Evolutionary conservation across 2,113 vertebrate species (phyloP).

Genomic region (Heterotilapia buettikoferi): DNA sequence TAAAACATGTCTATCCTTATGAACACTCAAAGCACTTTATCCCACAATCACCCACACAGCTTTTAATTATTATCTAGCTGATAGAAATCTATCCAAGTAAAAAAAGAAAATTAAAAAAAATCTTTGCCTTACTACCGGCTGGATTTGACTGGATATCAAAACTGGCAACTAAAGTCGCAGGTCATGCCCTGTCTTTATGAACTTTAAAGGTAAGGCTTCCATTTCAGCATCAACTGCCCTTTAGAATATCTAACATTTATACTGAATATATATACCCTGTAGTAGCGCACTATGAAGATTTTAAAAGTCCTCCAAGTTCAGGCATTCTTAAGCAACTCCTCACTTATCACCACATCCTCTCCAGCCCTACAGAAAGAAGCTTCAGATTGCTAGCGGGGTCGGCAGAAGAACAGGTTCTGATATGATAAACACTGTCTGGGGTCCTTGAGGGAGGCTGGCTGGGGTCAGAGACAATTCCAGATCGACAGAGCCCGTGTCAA

Average conservation of each 20-base stretch:
- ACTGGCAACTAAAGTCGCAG: not conserved
- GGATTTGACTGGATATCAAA: not conserved
- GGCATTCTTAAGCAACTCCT: not conserved
- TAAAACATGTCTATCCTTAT: not conserved
- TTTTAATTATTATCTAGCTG: not conserved
- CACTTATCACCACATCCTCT: constrained; percentile 43
- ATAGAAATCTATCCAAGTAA: not conserved
- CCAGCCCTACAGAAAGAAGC: constrained; percentile 17
- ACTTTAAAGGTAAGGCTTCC: not conserved
- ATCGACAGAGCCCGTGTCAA: constrained; percentile 60
- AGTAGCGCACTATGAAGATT: not conserved
- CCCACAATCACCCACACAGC: not conserved
- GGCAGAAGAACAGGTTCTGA: constrained; percentile 49
- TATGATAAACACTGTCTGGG: constrained; percentile 64
- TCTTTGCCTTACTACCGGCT: not conserved
- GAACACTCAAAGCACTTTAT: not conserved
- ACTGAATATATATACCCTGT: not conserved
- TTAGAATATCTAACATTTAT: not conserved
- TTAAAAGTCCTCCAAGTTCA: constrained; percentile 32
- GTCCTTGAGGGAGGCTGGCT: constrained; percentile 51
- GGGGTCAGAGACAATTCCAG: constrained; percentile 62
- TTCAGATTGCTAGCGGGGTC: constrained; percentile 50
- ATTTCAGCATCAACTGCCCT: not conserved
- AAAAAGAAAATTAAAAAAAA: not conserved
- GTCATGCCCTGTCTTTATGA: not conserved